Conservation (phyloP, 2,888 invertebrate genomes). For the Rhingia rostrata region DNA sequence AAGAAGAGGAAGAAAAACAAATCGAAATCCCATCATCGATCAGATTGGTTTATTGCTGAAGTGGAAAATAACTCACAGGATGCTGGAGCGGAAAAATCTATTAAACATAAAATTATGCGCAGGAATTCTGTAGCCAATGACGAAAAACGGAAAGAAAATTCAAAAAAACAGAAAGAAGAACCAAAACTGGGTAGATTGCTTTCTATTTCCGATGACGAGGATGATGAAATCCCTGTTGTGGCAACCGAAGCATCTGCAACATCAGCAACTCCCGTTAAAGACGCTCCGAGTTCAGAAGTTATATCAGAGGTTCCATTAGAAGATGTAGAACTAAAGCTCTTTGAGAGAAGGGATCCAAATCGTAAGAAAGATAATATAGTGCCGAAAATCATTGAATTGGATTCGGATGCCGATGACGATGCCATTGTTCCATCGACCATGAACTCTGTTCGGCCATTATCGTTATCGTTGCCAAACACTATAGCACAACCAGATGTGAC, state of each 20-base stretch:
- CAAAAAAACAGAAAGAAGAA: constrained; percentile 36
- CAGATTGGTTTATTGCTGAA: constrained; percentile 20
- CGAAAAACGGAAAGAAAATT: constrained; percentile 15
- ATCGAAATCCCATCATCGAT: constrained; percentile 9
- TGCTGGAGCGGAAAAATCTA: neutral
- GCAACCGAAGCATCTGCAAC: neutral
- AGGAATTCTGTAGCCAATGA: neutral
- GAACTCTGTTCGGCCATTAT: neutral
- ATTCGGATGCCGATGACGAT: constrained; percentile 46
- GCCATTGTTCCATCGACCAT: neutral
- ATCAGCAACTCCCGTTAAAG: too few relatives aligned
- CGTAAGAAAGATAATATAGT: constrained; percentile 16
- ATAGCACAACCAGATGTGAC: neutral
- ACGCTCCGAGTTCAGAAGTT: too few relatives aligned
- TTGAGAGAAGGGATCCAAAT: constrained; percentile 21
- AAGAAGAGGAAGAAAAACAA: constrained; percentile 62
- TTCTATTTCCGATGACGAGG: constrained; percentile 55
- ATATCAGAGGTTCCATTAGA: neutral
- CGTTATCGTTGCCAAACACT: neutral
- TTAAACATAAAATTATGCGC: constrained; percentile 1
- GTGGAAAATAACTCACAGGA: constrained; percentile 34
- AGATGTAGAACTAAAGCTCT: constrained; percentile 5
- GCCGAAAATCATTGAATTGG: neutral
- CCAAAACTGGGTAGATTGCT: constrained; percentile 1
- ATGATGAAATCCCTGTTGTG: neutral